Percentiles rank a stretch among this genome's conserved stretches.
phyloP scores from a whole-genome alignment of 1,140 invertebrate genomes.

The Telenomus remus region DNA sequence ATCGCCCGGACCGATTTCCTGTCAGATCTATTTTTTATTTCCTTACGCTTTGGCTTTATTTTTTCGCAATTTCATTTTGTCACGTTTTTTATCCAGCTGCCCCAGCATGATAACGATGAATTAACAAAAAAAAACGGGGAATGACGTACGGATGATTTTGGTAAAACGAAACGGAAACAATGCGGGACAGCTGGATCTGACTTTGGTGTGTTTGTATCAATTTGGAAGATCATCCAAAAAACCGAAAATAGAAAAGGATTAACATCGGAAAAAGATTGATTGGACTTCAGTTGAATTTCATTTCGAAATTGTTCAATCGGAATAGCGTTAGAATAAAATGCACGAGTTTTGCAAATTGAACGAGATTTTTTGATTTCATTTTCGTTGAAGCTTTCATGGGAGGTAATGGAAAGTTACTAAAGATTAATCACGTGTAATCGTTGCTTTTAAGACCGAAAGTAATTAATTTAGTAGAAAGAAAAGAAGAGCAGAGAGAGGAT shows the following conservation, averaged over 20 bases:
- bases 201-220: not conserved
- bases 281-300: no score
- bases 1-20: conserved; percentile 35
- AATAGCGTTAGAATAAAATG: no score
- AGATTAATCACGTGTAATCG: conserved; percentile 5
- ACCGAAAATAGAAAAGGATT: no score
- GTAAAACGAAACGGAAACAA: conserved; percentile 7
- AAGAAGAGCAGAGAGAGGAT: conserved; percentile 7
- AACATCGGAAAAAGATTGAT: no score
- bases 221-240: no score
- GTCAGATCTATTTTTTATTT: conserved; percentile 15
- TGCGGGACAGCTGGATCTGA: conserved; percentile 37
- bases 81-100: conserved; percentile 13
- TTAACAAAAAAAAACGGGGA: conserved; percentile 3
- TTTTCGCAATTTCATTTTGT: conserved; percentile 5
- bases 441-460: not conserved
- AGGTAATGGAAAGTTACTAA: conserved; percentile 6
- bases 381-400: no score
- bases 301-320: no score
- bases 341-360: no score
- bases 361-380: no score
- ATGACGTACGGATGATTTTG: conserved; percentile 6
- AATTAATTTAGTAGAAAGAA: conserved; percentile 5
- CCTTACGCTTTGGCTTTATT: not conserved
- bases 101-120: conserved; percentile 18